Conservation (phyloP, 2,797 vertebrate species). For the Dicrostonyx torquatus region DNA sequence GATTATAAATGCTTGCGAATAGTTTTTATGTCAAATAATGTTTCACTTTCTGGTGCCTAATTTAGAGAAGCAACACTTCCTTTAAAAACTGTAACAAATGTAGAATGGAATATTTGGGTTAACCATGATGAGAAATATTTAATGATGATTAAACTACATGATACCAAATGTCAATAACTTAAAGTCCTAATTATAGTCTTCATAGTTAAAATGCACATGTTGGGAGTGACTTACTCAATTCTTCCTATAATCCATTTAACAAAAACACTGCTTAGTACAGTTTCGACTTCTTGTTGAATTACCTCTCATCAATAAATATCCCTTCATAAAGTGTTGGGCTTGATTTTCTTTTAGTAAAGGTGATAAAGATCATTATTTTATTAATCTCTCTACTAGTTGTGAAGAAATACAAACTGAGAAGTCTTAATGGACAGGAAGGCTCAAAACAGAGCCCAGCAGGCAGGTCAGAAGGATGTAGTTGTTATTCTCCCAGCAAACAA, state of each 20-base stretch:
- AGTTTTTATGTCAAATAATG: constrained; percentile 11
- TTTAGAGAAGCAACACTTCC: constrained; percentile 36
- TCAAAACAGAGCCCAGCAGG: neutral
- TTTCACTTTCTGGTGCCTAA: neutral
- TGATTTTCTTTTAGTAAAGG: constrained; percentile 2
- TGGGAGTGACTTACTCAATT: neutral
- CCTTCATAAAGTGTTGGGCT: neutral
- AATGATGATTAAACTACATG: constrained; percentile 11
- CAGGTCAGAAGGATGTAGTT: neutral
- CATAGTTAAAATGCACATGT: neutral
- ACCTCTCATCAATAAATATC: constrained; percentile 23
- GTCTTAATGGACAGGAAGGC: neutral
- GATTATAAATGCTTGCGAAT: constrained; percentile 3
- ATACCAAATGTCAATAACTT: neutral
- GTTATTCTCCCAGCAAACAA: neutral
- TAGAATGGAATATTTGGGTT: neutral
- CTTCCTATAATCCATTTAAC: neutral
- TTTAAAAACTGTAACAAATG: constrained; percentile 49
- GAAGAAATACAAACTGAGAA: neutral
- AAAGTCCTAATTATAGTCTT: constrained; percentile 22
- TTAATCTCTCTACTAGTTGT: constrained; percentile 15
- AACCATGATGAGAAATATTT: neutral
- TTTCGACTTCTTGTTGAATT: constrained; percentile 37
- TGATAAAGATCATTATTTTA: constrained; percentile 3
- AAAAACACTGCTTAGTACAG: neutral